Evolutionary conservation across 1,140 invertebrate genomes (phyloP).

Genomic region (Ostrea denselamellosa): DNA sequence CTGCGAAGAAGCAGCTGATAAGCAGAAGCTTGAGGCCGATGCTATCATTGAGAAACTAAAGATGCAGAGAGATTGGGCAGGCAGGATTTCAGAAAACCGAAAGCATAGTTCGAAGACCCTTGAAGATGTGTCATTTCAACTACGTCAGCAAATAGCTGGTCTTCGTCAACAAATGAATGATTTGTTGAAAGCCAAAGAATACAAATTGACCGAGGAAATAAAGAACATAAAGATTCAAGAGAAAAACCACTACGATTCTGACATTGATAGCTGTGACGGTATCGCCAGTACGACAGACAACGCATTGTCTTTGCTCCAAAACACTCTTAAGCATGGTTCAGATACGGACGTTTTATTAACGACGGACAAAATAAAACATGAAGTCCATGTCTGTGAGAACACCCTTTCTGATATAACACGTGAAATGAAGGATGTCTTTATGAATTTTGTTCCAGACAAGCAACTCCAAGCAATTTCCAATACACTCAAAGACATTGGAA

Average conservation of each 20-base stretch:
- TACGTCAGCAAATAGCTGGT: constrained; percentile 57
- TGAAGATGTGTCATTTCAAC: constrained; percentile 55
- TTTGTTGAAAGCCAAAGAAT: constrained; percentile 55
- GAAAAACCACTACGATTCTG: constrained; percentile 51
- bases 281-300: constrained; percentile 59
- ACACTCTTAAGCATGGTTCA: constrained; percentile 58
- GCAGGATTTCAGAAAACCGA: constrained; percentile 58
- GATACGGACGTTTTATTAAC: constrained; percentile 58
- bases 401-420: constrained; percentile 56
- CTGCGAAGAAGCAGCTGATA: constrained; percentile 57
- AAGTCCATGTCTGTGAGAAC: constrained; percentile 56
- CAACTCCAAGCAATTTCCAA: constrained; percentile 55
- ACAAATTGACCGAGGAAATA: constrained; percentile 51
- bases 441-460: constrained; percentile 55
- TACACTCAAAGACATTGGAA: constrained; percentile 56
- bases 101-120: constrained; percentile 52
- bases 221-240: constrained; percentile 56
- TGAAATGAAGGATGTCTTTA: constrained; percentile 55
- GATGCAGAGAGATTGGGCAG: constrained; percentile 57
- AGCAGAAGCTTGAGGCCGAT: constrained; percentile 55
- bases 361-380: constrained; percentile 55
- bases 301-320: constrained; percentile 54
- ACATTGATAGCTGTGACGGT: constrained; percentile 57
- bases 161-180: constrained; percentile 60
- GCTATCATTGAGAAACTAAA: constrained; percentile 55